These are phyloP conservation scores for Linepithema humile DNA, from an alignment of 1,140 invertebrate species.

Conservation along the genomic window DNA sequence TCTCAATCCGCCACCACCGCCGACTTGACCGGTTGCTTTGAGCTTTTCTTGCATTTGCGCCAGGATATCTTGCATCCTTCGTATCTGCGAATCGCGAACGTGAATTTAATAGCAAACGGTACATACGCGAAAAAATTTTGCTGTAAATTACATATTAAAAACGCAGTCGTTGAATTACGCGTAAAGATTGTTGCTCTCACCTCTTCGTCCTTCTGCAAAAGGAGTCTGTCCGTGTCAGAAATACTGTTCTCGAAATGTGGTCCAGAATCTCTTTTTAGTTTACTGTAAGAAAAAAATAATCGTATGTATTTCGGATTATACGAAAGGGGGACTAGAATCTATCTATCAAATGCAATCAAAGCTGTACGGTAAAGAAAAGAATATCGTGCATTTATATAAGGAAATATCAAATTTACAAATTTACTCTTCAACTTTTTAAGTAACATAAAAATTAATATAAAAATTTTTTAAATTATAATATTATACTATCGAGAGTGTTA, in stretches of 20 bases:
- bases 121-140: neutral
- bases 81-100: constrained; percentile 86
- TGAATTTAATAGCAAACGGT: neutral
- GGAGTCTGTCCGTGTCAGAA: constrained; percentile 92
- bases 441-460: neutral
- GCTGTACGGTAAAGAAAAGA: neutral
- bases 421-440: neutral
- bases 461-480: neutral
- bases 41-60: constrained; percentile 98
- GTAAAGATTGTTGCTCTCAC: constrained; percentile 83
- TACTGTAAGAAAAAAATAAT: constrained; percentile 84
- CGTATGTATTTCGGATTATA: neutral
- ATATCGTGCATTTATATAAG: constrained; percentile 1
- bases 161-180: neutral
- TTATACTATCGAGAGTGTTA: neutral
- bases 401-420: neutral
- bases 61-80: constrained; percentile 98
- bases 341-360: neutral
- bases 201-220: constrained; percentile 97
- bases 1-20: constrained; percentile 75
- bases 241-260: constrained; percentile 90
- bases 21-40: constrained; percentile 89
- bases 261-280: constrained; percentile 93
- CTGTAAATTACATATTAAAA: neutral
- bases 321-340: neutral